Conservation (phyloP, 2,113 vertebrate genomes). For the Ameiurus melas region DNA sequence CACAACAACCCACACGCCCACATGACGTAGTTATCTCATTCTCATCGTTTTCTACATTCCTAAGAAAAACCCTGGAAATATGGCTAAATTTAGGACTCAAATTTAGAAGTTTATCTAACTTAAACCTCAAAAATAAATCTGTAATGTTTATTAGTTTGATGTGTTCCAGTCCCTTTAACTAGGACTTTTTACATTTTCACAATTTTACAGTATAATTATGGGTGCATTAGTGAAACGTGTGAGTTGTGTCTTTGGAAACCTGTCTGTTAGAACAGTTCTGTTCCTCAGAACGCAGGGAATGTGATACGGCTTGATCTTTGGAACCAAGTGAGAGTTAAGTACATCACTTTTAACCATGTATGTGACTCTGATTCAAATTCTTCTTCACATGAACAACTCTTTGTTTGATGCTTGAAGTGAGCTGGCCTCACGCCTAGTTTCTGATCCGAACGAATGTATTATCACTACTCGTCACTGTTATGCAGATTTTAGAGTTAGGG, state of each 20-base stretch:
- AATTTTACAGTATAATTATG: neutral
- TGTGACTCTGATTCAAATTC: neutral
- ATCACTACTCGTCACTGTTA: neutral
- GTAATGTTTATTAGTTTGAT: too few species aligned
- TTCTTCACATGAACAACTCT: neutral
- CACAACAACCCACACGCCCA: conserved; percentile 20
- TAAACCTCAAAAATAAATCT: neutral
- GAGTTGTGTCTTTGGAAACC: neutral
- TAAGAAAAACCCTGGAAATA: neutral
- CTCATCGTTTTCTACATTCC: neutral
- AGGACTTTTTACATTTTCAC: neutral
- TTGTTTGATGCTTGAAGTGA: neutral
- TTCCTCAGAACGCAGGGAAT: neutral
- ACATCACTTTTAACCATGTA: neutral
- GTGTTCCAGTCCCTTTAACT: neutral
- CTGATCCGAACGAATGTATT: neutral
- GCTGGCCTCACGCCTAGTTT: neutral
- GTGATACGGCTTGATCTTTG: neutral
- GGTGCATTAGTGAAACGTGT: neutral
- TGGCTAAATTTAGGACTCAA: neutral
- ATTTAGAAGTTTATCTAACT: neutral
- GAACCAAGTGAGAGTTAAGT: neutral
- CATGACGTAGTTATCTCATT: conserved; percentile 3
- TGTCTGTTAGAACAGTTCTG: neutral
- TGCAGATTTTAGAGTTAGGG: neutral